phyloP scores from a whole-genome alignment of 2,888 invertebrate species.

The Gonocerus acuteangulatus region DNA sequence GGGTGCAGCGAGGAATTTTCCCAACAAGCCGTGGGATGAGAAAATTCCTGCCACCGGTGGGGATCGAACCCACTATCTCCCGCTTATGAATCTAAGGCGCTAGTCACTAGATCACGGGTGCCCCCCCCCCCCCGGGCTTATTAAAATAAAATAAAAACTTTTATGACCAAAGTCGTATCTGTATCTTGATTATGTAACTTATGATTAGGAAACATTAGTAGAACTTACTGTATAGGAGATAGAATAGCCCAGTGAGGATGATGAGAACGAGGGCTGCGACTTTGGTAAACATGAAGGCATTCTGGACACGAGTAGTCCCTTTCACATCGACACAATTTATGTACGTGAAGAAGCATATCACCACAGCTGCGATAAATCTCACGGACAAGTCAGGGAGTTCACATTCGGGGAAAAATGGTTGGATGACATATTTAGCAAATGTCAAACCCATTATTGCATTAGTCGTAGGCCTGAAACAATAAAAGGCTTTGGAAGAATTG shows the following conservation, averaged over 20 bases:
- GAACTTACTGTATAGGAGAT: slow-evolving; percentile 42
- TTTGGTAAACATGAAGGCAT: slow-evolving; percentile 88
- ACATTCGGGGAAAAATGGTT: slow-evolving; percentile 77
- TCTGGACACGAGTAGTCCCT: slow-evolving; percentile 79
- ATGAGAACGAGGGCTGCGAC: slow-evolving; percentile 74
- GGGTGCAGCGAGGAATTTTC: too few species aligned
- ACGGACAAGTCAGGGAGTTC: slow-evolving; percentile 60
- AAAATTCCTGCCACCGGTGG: too few species aligned
- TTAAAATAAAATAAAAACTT: too few species aligned
- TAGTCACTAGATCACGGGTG: too few species aligned
- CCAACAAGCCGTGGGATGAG: too few species aligned
- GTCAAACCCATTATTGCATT: slow-evolving; percentile 95
- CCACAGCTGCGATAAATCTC: slow-evolving; percentile 67
- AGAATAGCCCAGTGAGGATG: slow-evolving; percentile 69
- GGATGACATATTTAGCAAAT: slow-evolving; percentile 84
- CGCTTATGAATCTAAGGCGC: too few species aligned
- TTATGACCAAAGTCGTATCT: too few species aligned
- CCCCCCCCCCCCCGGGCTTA: too few species aligned
- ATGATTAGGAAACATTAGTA: too few species aligned
- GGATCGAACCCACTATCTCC: too few species aligned
- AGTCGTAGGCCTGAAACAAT: slow-evolving; percentile 72
- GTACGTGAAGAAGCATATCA: slow-evolving; percentile 79
- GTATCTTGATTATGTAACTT: too few species aligned
- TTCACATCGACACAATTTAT: slow-evolving; percentile 82
- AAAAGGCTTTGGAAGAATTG: not conserved